Conservation (phyloP, 2,888 invertebrate genomes). For the Macaria liturata region DNA sequence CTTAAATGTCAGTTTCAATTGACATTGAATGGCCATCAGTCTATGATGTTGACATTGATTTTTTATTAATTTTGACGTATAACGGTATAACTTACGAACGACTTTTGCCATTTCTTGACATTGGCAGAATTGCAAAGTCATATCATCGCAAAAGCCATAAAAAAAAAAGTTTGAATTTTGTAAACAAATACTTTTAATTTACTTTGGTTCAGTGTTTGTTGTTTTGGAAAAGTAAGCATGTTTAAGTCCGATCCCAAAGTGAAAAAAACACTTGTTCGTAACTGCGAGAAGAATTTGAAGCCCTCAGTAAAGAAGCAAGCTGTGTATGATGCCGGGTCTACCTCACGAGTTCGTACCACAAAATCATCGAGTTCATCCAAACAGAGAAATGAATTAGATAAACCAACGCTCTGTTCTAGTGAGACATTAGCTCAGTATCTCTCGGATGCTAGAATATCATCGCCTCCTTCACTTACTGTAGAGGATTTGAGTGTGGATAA, state of each 20-base stretch:
- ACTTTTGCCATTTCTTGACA: background rate
- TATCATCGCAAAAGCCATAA: no score
- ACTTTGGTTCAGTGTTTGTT: slow-evolving; percentile 5
- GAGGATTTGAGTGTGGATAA: slow-evolving; percentile 55
- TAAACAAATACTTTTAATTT: slow-evolving; percentile 10
- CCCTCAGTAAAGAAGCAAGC: slow-evolving; percentile 42
- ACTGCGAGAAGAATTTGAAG: slow-evolving; percentile 58
- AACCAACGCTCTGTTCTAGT: slow-evolving; percentile 69
- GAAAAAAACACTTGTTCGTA: slow-evolving; percentile 68
- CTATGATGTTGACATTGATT: no score
- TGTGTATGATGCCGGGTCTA: slow-evolving; percentile 49
- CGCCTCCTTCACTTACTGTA: slow-evolving; percentile 40
- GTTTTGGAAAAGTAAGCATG: slow-evolving; percentile 42
- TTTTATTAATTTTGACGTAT: no score
- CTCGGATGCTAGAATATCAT: slow-evolving; percentile 51
- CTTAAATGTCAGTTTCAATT: no score
- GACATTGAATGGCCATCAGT: no score
- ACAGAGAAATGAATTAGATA: slow-evolving; percentile 51
- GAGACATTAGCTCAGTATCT: slow-evolving; percentile 65
- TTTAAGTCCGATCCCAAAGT: slow-evolving; percentile 64
- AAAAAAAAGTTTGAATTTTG: slow-evolving; percentile 13
- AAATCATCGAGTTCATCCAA: slow-evolving; percentile 34
- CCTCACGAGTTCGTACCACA: slow-evolving; percentile 35
- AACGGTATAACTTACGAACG: no score
- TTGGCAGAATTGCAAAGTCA: no score